Percentiles rank a stretch among this genome's conserved stretches.
These are phyloP conservation scores for Notolabrus celidotus DNA, from an alignment of 2,797 vertebrate species.

Conservation along the genomic window DNA sequence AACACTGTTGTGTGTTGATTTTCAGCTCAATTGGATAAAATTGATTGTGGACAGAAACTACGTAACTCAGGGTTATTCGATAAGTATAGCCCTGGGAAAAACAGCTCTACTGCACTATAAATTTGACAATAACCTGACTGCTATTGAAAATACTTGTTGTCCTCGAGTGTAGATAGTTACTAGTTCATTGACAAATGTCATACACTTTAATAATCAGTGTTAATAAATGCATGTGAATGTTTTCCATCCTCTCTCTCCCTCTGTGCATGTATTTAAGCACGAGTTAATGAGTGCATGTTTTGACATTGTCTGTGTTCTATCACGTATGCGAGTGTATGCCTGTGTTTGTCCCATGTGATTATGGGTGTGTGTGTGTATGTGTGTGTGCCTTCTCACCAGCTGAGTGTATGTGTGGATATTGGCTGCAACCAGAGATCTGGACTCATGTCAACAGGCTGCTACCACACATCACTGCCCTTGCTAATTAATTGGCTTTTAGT, in stretches of 20 bases:
- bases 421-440: conserved; percentile 82
- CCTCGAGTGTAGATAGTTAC: conserved; percentile 38
- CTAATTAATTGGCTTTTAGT: conserved; percentile 90
- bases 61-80: conserved; percentile 60
- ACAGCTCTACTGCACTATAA: conserved; percentile 37
- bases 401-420: conserved; percentile 69
- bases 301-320: conserved; percentile 55
- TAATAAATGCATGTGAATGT: conserved; percentile 18
- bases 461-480: conserved; percentile 85
- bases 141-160: conserved; percentile 49
- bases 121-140: conserved; percentile 51
- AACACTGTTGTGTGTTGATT: conserved; percentile 67
- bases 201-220: conserved; percentile 22
- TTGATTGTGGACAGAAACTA: conserved; percentile 63
- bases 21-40: conserved; percentile 67
- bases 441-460: conserved; percentile 87
- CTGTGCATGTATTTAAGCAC: conserved; percentile 5
- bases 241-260: conserved; percentile 12
- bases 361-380: conserved; percentile 28
- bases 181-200: conserved; percentile 13
- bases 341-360: conserved; percentile 41
- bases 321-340: conserved; percentile 33
- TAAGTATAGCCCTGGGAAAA: conserved; percentile 53
- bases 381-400: conserved; percentile 39
- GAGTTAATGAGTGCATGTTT: conserved; percentile 25